These are phyloP conservation scores for Megalops atlanticus DNA, from an alignment of 2,113 vertebrate genomes.

Conservation along the genomic window DNA sequence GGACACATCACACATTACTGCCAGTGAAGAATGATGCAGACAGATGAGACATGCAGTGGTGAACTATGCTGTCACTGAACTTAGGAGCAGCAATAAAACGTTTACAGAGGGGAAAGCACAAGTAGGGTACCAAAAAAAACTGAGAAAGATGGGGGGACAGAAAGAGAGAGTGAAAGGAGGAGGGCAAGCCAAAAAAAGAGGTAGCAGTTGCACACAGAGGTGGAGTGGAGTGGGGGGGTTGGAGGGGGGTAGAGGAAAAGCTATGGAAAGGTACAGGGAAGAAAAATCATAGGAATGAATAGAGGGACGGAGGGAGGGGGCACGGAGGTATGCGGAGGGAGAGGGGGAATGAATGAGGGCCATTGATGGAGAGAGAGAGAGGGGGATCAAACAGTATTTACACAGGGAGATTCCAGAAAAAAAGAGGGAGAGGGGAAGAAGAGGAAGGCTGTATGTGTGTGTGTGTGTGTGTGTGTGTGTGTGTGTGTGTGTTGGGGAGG, in stretches of 20 bases:
- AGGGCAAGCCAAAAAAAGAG: no score
- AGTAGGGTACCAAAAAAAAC: no score
- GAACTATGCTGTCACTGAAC: no score
- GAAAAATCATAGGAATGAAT: background rate
- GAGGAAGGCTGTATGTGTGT: background rate
- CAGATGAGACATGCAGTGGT: no score
- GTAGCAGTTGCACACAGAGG: no score
- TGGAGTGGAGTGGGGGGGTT: background rate
- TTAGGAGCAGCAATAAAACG: no score
- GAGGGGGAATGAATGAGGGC: constrained; percentile 27
- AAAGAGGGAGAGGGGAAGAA: constrained; percentile 1
- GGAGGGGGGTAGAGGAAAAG: background rate
- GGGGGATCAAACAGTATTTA: constrained; percentile 34
- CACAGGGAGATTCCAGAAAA: constrained; percentile 30
- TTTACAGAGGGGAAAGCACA: no score
- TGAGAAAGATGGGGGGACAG: no score
- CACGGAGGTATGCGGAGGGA: constrained; percentile 1
- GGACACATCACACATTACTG: no score
- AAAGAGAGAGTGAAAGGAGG: background rate
- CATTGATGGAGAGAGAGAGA: constrained; percentile 22
- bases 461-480: background rate
- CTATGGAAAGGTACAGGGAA: background rate
- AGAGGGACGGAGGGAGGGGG: background rate
- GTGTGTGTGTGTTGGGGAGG: background rate
- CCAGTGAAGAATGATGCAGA: no score